Evolutionary conservation across 2,113 vertebrate species (phyloP).

Genomic region (Megaceryle maxima): DNA sequence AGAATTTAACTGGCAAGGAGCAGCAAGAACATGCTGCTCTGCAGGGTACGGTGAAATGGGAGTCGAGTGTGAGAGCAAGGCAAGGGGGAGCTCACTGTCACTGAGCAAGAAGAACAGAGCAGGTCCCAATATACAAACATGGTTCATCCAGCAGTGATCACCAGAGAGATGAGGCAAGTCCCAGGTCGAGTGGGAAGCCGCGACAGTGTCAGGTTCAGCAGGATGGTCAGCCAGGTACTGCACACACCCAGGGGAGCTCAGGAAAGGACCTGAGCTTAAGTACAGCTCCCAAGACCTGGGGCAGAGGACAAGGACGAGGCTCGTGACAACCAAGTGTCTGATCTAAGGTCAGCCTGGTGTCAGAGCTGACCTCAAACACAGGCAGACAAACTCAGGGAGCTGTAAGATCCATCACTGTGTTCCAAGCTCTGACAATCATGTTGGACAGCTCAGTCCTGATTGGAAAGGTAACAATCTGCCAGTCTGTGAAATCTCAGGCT

Average conservation of each 20-base stretch:
- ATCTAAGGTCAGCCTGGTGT: not conserved
- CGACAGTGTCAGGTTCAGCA: not conserved
- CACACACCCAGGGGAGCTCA: not conserved
- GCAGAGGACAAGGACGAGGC: not conserved
- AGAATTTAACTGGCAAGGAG: not conserved
- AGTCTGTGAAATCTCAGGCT: not conserved
- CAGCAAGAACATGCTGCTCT: not conserved
- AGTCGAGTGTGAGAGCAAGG: not conserved
- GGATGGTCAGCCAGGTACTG: no score
- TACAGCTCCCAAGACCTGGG: not conserved
- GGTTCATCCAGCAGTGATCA: not conserved
- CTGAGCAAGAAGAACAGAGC: not conserved
- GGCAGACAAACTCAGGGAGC: not conserved
- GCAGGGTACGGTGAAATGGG: not conserved
- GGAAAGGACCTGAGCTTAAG: not conserved
- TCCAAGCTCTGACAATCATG: not conserved
- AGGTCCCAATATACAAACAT: accelerated
- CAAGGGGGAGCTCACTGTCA: not conserved
- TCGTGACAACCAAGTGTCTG: not conserved
- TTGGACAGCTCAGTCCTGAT: not conserved
- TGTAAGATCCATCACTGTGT: not conserved
- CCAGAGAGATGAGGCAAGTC: not conserved
- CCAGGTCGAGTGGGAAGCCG: not conserved
- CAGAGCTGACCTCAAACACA: not conserved
- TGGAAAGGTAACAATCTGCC: not conserved